Evolutionary conservation across 2,797 vertebrate genomes (phyloP), one percentile per base, ranked within the genome.

Genomic region (Notoglanidium macrostoma): DNA sequence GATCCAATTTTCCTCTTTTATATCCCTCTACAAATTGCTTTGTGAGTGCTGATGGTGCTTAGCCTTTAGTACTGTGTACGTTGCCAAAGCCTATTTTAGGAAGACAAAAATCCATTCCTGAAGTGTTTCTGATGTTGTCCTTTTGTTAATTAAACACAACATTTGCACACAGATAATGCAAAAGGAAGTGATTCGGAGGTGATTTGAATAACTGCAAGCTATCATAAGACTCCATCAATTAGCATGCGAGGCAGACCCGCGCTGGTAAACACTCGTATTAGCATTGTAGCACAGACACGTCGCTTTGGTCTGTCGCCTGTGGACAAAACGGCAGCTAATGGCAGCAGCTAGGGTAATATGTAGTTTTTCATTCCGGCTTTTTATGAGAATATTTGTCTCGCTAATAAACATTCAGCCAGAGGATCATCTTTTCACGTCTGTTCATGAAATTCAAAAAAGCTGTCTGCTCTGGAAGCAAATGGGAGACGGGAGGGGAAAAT

Each of bases 321-420:
- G 70, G 84, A 88, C 29, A 84, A 87, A 61, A 81, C 44, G 49
- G 26, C 65, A 59, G 73, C 79, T 83, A 49, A 84, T 67, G 44
- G 73, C 32, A 15, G 35, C 63, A 86, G 57, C 44, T 15, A 79
- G 82, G 26, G 26, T 55, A 61, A 44, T 65, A 19, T 46, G 46
- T 73, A 29, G 54, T 10, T 87, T n/a, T 87, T 63, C 76, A 63
- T 81, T 84, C 67, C 44, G 59, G 3, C 19, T 79, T 88, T 90
- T 87, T 81, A 84, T 73, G 68, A 59, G 46, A 85, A 76, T 55
- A 85, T 87, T 86, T 84, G 86, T 84, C 81, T 85, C 61, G 61
- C 46, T 82, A 86, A 89, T 86, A 88, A 87, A 86, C 59, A 83
- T 85, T 88, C 82, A 59, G 51, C 65, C 85, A 73, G 76, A 72